Conservation (phyloP, 2,113 vertebrate genomes). For the Gymnogyps californianus region DNA sequence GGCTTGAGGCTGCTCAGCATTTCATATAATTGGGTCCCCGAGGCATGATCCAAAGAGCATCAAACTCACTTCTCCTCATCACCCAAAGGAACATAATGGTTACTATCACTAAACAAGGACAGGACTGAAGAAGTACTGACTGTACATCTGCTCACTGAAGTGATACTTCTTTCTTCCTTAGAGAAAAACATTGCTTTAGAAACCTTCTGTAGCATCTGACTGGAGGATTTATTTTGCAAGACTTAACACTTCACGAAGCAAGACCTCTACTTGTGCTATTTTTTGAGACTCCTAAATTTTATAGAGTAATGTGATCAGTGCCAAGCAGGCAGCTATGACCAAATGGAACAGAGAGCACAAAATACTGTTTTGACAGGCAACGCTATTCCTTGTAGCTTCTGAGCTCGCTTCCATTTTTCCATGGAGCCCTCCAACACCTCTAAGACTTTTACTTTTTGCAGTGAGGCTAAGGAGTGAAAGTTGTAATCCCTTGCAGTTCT, state of each 20-base stretch:
- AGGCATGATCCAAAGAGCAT: neutral
- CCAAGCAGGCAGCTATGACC: neutral
- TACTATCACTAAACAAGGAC: neutral
- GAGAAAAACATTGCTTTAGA: neutral
- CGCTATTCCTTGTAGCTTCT: neutral
- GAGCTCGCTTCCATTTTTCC: neutral
- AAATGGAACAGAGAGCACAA: neutral
- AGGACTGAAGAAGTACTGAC: neutral
- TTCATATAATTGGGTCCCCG: neutral
- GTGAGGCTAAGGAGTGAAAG: neutral
- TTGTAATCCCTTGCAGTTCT: neutral
- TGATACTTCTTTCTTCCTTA: neutral
- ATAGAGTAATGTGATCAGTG: neutral
- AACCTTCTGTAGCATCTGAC: neutral
- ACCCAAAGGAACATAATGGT: neutral
- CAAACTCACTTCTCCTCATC: neutral
- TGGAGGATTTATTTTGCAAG: neutral
- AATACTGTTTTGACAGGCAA: neutral
- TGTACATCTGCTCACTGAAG: neutral
- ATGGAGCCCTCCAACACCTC: neutral
- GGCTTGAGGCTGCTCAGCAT: neutral
- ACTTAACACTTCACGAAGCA: neutral
- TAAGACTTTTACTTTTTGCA: neutral
- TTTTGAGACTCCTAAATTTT: neutral
- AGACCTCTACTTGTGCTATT: neutral